These are phyloP conservation scores for Mesitornis unicolor DNA, from an alignment of 2,113 vertebrate species.

Conservation along the genomic window DNA sequence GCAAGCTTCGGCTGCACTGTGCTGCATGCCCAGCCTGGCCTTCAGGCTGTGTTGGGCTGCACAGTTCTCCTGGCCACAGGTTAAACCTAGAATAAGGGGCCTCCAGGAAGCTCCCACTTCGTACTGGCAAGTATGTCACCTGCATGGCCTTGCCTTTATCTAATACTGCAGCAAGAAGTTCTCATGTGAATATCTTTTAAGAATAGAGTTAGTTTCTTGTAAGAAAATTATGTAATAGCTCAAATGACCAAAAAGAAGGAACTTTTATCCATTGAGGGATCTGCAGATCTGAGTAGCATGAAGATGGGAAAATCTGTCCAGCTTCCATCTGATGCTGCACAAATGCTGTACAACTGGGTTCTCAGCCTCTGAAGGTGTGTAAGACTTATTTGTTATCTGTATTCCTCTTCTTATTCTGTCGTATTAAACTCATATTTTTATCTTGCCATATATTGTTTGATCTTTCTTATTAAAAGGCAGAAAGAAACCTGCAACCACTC, in stretches of 20 bases:
- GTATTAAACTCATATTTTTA: background rate
- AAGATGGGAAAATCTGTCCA: background rate
- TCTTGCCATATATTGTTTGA: background rate
- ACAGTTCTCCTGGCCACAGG: background rate
- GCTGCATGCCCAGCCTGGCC: fast-evolving
- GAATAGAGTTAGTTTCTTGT: background rate
- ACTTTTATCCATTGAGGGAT: background rate
- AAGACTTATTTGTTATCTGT: background rate
- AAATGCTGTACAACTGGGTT: fast-evolving
- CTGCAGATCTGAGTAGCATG: fast-evolving
- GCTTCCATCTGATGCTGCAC: background rate
- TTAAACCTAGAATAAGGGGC: background rate
- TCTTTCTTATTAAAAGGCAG: background rate
- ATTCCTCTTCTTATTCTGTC: background rate
- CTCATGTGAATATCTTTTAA: fast-evolving
- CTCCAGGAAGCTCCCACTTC: background rate
- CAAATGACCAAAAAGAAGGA: background rate
- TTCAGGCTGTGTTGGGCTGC: background rate
- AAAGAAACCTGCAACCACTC: background rate
- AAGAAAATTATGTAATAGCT: background rate
- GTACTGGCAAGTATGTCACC: fast-evolving
- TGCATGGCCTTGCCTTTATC: background rate
- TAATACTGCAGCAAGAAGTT: background rate
- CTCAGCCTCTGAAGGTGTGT: background rate
- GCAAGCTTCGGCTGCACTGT: background rate